phyloP scores from a whole-genome alignment of 2,113 vertebrate species.

The Perca schrenkii region DNA sequence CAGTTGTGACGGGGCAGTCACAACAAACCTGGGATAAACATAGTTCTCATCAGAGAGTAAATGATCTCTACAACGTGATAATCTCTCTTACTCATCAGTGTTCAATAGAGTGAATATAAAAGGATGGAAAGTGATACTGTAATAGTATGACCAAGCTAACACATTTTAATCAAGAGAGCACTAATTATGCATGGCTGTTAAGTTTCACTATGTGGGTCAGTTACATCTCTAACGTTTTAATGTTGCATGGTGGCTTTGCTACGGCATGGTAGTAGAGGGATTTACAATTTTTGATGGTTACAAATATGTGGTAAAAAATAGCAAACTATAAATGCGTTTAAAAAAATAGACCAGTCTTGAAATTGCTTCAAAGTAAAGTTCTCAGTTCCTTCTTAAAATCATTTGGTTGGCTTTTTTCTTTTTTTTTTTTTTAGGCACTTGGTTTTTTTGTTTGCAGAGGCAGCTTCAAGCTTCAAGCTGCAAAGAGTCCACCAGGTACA shows the following conservation, averaged over 20 bases:
- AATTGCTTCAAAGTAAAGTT: not conserved
- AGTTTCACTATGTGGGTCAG: conserved; percentile 19
- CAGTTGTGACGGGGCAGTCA: not conserved
- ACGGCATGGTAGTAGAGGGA: not conserved
- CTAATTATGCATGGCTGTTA: conserved; percentile 27
- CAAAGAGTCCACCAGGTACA: conserved; percentile 12
- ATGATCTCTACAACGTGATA: not conserved
- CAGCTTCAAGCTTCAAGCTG: not conserved
- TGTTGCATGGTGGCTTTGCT: conserved; percentile 22
- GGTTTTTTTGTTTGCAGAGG: not conserved
- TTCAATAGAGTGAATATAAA: conserved; percentile 8
- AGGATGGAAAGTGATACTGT: not conserved
- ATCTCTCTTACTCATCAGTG: conserved; percentile 7
- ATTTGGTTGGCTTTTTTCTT: not conserved
- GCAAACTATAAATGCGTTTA: not conserved
- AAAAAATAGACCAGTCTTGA: not conserved
- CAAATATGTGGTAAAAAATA: not conserved
- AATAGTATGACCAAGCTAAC: not conserved
- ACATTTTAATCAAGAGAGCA: conserved; percentile 6
- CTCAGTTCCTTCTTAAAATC: not conserved
- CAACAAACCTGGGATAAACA: not conserved
- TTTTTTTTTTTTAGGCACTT: not conserved
- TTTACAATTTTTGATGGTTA: not conserved
- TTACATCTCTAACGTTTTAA: conserved; percentile 1
- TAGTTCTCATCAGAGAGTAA: not conserved